Conservation (phyloP, 2,113 vertebrate genomes). For the Serilophus lunatus region DNA sequence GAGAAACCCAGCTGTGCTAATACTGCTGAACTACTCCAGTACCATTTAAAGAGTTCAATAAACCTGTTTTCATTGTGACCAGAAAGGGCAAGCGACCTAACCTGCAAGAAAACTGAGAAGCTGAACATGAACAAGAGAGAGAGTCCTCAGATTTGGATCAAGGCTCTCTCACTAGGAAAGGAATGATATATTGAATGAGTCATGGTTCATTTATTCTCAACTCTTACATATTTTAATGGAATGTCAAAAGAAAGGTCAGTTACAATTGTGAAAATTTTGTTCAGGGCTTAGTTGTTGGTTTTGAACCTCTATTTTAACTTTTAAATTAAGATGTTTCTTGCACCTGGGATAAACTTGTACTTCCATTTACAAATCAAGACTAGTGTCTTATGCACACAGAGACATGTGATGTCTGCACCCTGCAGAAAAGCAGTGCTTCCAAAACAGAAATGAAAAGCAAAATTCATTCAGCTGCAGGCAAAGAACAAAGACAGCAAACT, state of each 20-base stretch:
- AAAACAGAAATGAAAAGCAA: constrained; percentile 52
- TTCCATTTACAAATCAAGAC: constrained; percentile 7
- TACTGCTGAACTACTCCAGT: neutral
- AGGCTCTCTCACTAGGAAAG: neutral
- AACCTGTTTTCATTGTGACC: neutral
- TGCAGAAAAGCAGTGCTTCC: constrained; percentile 27
- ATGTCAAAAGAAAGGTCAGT: neutral
- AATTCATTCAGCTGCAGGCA: constrained; percentile 50
- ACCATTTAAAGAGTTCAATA: neutral
- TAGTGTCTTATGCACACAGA: neutral
- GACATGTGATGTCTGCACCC: constrained; percentile 41
- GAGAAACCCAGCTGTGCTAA: constrained; percentile 23
- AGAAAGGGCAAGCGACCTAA: neutral
- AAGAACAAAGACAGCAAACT: constrained; percentile 43
- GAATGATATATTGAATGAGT: neutral
- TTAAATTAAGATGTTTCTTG: neutral
- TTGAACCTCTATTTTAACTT: neutral
- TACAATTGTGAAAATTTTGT: neutral
- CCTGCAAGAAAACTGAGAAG: neutral
- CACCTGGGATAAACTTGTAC: neutral
- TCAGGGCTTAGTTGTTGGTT: neutral
- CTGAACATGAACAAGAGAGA: neutral
- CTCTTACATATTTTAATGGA: neutral
- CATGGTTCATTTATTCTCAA: neutral
- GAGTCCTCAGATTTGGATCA: neutral